phyloP scores from a whole-genome alignment of 2,797 vertebrate genomes.

The Vespertilio murinus region DNA sequence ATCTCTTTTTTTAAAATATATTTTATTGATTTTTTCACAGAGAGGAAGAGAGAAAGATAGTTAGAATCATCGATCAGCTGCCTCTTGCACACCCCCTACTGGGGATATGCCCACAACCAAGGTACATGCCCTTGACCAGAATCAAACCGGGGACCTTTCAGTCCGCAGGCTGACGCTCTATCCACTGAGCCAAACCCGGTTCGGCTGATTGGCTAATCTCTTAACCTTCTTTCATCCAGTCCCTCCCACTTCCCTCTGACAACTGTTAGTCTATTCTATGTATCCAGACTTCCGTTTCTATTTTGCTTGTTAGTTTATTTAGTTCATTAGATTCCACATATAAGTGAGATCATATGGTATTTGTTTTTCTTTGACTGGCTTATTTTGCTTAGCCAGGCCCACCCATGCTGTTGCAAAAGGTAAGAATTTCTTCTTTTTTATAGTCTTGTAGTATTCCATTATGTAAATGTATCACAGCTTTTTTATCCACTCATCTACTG shows the following conservation, averaged over 20 bases:
- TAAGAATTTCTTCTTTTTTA: not conserved
- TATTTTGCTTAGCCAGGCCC: not conserved
- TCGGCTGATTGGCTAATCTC: too few relatives aligned
- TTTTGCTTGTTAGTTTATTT: not conserved
- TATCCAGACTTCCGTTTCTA: not conserved
- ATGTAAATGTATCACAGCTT: not conserved
- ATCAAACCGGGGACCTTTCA: too few relatives aligned
- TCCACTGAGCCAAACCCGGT: too few relatives aligned
- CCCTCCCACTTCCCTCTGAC: not conserved
- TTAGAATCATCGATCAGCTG: too few relatives aligned
- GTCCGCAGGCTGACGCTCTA: too few relatives aligned
- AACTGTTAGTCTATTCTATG: not conserved
- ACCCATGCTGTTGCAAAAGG: not conserved
- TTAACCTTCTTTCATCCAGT: not conserved
- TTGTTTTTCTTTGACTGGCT: not conserved
- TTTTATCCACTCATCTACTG: not conserved
- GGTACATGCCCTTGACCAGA: too few relatives aligned
- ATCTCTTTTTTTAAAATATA: too few relatives aligned
- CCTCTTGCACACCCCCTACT: too few relatives aligned
- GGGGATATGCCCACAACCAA: too few relatives aligned
- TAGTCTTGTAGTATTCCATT: not conserved
- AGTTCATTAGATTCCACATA: not conserved
- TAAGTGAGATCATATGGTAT: not conserved
- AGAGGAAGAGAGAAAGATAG: too few relatives aligned
- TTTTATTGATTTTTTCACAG: too few relatives aligned